These are phyloP conservation scores for Noctua pronuba DNA, from an alignment of 2,888 invertebrate genomes.

Conservation along the genomic window DNA sequence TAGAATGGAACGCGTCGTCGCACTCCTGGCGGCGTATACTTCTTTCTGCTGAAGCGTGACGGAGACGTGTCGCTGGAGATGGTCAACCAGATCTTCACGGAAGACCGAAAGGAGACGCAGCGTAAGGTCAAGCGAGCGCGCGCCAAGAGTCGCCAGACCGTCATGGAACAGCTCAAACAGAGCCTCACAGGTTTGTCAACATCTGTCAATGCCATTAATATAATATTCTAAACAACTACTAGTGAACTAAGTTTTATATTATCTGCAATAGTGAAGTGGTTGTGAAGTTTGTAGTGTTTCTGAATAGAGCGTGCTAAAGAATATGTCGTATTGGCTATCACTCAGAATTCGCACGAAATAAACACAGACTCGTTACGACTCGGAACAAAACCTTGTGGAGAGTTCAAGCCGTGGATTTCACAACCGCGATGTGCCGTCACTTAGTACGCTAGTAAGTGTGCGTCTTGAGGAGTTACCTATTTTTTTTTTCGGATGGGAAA, in stretches of 20 bases:
- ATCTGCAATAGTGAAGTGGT: not conserved
- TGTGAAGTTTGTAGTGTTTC: not conserved
- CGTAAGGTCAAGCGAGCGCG: constrained; percentile 90
- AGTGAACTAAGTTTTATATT: not conserved
- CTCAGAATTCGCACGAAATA: not conserved
- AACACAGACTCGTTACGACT: not conserved
- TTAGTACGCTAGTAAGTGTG: not conserved
- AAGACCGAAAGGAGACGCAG: constrained; percentile 91
- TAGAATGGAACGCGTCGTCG: constrained; percentile 95
- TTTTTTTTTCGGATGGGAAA: too few species aligned
- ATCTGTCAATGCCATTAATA: not conserved
- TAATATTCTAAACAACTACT: not conserved
- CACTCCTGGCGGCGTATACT: constrained; percentile 96
- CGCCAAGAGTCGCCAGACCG: constrained; percentile 90
- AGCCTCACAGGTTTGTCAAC: constrained; percentile 86
- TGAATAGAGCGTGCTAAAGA: not conserved
- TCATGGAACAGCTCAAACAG: constrained; percentile 92
- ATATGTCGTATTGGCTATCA: not conserved
- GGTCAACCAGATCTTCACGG: constrained; percentile 92
- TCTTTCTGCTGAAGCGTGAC: constrained; percentile 94
- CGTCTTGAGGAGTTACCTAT: not conserved
- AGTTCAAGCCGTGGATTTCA: not conserved
- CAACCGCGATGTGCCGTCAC: not conserved
- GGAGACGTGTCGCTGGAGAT: constrained; percentile 92
- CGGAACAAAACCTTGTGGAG: not conserved